phyloP scores from a whole-genome alignment of 2,113 vertebrate species.

The Clarias magur region DNA sequence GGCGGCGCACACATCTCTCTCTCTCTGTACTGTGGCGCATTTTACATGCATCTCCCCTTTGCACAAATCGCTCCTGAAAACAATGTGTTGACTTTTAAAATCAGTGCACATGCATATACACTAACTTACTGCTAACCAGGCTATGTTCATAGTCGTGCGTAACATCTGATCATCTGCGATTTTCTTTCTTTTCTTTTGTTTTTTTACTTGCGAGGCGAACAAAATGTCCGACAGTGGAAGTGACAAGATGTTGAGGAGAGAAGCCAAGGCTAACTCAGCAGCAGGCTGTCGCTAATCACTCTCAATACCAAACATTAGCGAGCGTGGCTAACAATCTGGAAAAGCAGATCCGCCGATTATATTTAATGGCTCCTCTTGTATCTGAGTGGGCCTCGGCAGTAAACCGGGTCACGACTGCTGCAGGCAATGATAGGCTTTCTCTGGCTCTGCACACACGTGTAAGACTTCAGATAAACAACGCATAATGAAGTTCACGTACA shows the following conservation, averaged over 20 bases:
- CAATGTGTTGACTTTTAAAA: neutral
- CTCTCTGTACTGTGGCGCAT: neutral
- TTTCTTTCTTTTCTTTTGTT: neutral
- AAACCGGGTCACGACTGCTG: neutral
- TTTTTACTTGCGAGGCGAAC: neutral
- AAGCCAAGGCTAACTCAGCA: neutral
- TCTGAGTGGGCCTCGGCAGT: neutral
- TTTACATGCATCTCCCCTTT: neutral
- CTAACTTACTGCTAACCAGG: neutral
- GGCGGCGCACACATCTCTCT: neutral
- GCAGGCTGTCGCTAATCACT: conserved; percentile 5
- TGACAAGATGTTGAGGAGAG: conserved; percentile 24
- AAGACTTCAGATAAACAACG: neutral
- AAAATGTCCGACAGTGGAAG: conserved; percentile 39
- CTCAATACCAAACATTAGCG: too few species aligned
- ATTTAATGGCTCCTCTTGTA: neutral
- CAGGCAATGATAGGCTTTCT: neutral
- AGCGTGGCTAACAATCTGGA: too few species aligned
- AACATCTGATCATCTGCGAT: neutral
- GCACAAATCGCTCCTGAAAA: neutral
- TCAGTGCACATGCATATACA: neutral
- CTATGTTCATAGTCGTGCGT: neutral
- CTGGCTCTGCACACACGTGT: neutral
- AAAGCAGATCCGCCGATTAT: neutral
- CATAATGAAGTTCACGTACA: neutral